These are phyloP conservation scores for Petrocephalus zakoni DNA, from an alignment of 2,113 vertebrate species.

Conservation along the genomic window DNA sequence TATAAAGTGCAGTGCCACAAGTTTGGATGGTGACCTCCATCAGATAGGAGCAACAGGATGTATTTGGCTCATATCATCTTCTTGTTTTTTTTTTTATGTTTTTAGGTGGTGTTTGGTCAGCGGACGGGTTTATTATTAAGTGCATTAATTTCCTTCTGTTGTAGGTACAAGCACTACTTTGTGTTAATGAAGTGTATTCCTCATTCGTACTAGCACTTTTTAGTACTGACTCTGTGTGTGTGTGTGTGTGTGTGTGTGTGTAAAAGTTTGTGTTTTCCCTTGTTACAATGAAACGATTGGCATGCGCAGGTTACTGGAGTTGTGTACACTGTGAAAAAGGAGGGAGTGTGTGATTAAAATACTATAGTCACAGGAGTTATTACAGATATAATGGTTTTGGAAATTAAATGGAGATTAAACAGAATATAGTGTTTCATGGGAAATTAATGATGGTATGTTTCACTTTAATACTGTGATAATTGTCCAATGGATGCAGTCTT, in stretches of 20 bases:
- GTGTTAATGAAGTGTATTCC: neutral
- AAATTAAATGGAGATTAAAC: neutral
- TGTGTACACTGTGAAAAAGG: slow-evolving; percentile 43
- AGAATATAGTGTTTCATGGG: neutral
- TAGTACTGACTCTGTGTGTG: neutral
- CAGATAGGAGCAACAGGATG: neutral
- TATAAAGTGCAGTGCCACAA: neutral
- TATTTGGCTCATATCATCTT: neutral
- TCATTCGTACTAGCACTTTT: neutral
- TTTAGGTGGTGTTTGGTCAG: neutral
- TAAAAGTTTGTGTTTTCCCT: neutral
- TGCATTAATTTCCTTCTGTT: neutral
- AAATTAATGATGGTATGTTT: slow-evolving; percentile 18
- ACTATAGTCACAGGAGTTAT: neutral
- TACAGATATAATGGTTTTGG: neutral
- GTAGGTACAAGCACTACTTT: neutral
- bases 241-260: neutral
- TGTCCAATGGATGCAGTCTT: neutral
- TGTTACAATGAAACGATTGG: neutral
- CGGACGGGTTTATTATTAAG: neutral
- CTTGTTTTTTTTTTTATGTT: neutral
- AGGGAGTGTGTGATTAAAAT: neutral
- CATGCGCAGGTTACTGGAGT: slow-evolving; percentile 15
- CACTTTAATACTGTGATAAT: slow-evolving; percentile 7
- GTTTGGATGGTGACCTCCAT: neutral